Evolutionary conservation across 2,888 invertebrate species (phyloP), one percentile per base, ranked within the genome.

Genomic region (Lottia scabra): DNA sequence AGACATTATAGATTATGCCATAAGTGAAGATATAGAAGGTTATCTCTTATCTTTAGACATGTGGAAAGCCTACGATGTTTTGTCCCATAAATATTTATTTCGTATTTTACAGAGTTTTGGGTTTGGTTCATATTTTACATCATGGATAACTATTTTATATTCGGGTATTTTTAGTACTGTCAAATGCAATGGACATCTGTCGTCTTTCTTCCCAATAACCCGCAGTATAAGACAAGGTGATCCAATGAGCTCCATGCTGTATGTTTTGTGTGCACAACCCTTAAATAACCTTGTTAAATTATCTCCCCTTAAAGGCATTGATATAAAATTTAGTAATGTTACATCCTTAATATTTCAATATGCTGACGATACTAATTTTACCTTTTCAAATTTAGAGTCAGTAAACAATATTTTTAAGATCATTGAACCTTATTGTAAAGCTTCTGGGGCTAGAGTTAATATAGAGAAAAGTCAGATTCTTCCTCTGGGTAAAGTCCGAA

Each of bases 51-150:
- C 62, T 68, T 48, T 80, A 48, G 81, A 82, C 64, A 80, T 79
- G 67, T 78, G 78, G 68, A 82, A 81, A 45, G 80, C 79, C 0
- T 81, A 80, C 45, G 79, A 81, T 68, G 65, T 79, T 48, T 80
- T 80, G 13, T 75, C 70, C 27, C 76, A 78, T 65, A 67, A 73
- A 13, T 81, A 73, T 72, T 27, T 82, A 44, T 77, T 75, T 72
- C 65, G 19, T 27, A 30, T 67, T 27, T 46, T 67, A 46, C n/a
- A 48, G 48, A 48, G 46, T 48, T 48, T 27, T 45, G 48, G 48
- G n/a, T 67, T 67, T 67, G 67, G 67, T 27, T 23, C 45, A 27
- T 26, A 46, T 46, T 67, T 67, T 48, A 67, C 46, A 15, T 30
- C 46, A 56, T 67, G 67, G 67, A 27, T 67, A 48, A 48, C 5